Evolutionary conservation across 64 coral and sea anemone species (phyloP).

Genomic region (Trachythela sp.): DNA sequence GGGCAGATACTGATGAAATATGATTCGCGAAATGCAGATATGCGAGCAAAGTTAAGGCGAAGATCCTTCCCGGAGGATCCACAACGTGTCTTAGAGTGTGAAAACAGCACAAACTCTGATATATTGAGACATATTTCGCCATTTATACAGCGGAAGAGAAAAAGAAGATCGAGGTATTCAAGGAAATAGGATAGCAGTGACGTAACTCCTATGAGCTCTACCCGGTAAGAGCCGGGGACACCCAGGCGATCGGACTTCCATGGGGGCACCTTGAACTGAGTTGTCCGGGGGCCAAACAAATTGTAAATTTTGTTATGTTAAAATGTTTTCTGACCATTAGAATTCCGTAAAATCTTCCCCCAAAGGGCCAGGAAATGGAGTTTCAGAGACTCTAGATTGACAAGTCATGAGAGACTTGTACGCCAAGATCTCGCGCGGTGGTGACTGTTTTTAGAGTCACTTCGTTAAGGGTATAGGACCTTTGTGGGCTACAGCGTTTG

Average conservation of each 20-base stretch:
- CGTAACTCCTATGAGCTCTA: no score
- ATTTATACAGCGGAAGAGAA: slow-evolving; percentile 19
- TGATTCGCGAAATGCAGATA: neutral
- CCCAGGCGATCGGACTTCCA: slow-evolving; percentile 26
- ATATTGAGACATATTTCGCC: slow-evolving; percentile 36
- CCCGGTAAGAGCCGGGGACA: no score
- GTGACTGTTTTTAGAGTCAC: slow-evolving; percentile 30
- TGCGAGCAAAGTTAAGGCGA: neutral
- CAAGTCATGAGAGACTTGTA: slow-evolving; percentile 30
- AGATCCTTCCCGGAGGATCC: slow-evolving; percentile 22
- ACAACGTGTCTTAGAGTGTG: slow-evolving; percentile 23
- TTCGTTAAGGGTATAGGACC: slow-evolving; percentile 33
- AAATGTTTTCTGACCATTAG: slow-evolving; percentile 23
- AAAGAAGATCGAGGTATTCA: slow-evolving; percentile 9
- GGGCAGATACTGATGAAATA: neutral
- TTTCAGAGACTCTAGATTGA: slow-evolving; percentile 17
- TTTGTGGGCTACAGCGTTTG: slow-evolving; percentile 2
- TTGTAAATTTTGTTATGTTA: no score
- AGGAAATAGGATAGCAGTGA: slow-evolving; percentile 12
- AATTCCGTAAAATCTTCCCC: no score
- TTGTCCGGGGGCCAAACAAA: no score
- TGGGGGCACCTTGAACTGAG: neutral
- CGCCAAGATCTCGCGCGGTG: slow-evolving; percentile 20
- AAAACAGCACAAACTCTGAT: slow-evolving; percentile 27
- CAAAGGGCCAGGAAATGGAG: no score